Evolutionary conservation across 2,797 vertebrate species (phyloP).

Genomic region (Chrysocyon brachyurus): DNA sequence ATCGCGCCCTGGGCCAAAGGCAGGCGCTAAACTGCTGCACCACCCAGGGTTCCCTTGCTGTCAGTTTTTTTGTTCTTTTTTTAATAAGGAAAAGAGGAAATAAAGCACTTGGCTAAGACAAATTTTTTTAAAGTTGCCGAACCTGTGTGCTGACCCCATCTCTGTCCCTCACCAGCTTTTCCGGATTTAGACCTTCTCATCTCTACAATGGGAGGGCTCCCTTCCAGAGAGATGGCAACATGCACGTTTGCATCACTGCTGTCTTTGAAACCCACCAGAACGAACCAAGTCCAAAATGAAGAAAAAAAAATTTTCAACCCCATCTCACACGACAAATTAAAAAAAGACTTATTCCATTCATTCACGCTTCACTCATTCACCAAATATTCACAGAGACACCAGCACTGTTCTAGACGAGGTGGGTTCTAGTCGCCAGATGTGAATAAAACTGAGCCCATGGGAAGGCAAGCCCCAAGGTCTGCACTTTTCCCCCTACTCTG

Average conservation of each 20-base stretch:
- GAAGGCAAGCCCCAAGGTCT: background rate
- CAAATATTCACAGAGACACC: background rate
- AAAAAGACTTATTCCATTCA: background rate
- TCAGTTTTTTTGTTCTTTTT: background rate
- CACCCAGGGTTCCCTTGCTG: background rate
- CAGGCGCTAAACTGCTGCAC: too few species aligned
- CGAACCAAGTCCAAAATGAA: background rate
- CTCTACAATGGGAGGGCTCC: background rate
- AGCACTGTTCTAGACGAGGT: background rate
- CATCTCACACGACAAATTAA: background rate
- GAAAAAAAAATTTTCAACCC: background rate
- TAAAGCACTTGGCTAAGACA: background rate
- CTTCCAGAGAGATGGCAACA: background rate
- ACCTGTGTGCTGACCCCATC: background rate
- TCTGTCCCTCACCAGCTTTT: background rate
- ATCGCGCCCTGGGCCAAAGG: too few species aligned
- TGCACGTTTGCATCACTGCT: background rate
- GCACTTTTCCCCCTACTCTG: background rate
- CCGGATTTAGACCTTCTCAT: background rate
- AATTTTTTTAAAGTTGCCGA: constrained; percentile 42
- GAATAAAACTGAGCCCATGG: background rate
- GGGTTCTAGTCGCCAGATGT: background rate
- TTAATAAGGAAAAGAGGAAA: constrained; percentile 31
- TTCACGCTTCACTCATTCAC: background rate
- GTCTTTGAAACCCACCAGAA: background rate